These are phyloP conservation scores for Carterocephalus palaemon DNA, from an alignment of 2,888 invertebrate genomes.

Conservation along the genomic window DNA sequence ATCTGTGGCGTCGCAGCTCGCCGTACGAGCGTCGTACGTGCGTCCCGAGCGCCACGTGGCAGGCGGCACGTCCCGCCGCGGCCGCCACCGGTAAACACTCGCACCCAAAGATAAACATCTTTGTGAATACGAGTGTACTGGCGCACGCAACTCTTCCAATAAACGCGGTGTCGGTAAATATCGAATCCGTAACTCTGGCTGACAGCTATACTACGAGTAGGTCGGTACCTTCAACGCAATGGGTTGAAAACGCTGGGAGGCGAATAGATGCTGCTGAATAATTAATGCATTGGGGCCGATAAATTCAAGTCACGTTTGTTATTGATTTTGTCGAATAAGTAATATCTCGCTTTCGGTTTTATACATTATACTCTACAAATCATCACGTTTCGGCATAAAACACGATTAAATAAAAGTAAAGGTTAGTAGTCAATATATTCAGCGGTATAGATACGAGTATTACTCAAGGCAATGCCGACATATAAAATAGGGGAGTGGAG, in stretches of 20 bases:
- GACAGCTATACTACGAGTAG: slow-evolving; percentile 19
- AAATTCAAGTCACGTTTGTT: slow-evolving; percentile 45
- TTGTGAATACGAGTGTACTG: slow-evolving; percentile 37
- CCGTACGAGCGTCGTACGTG: slow-evolving; percentile 22
- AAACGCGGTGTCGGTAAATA: slow-evolving; percentile 40
- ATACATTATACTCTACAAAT: no score
- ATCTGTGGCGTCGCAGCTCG: slow-evolving; percentile 25
- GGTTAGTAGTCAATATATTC: no score
- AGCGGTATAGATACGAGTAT: no score
- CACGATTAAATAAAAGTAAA: no score
- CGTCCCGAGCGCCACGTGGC: slow-evolving; percentile 33
- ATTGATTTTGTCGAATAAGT: no score
- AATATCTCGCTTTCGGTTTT: no score
- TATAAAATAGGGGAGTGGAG: background rate
- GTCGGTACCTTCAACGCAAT: slow-evolving; percentile 33
- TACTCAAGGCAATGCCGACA: background rate
- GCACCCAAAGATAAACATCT: slow-evolving; percentile 50
- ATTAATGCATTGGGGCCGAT: slow-evolving; percentile 58
- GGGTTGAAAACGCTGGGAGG: slow-evolving; percentile 35
- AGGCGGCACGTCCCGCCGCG: slow-evolving; percentile 33
- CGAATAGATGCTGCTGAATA: slow-evolving; percentile 60
- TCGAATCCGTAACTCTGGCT: no score
- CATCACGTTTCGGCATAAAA: no score
- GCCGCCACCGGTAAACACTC: slow-evolving; percentile 53
- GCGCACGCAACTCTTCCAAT: slow-evolving; percentile 41